Base-by-base conservation (phyloP, 2,113 vertebrate species). In the Prunella fulvescens region DNA sequence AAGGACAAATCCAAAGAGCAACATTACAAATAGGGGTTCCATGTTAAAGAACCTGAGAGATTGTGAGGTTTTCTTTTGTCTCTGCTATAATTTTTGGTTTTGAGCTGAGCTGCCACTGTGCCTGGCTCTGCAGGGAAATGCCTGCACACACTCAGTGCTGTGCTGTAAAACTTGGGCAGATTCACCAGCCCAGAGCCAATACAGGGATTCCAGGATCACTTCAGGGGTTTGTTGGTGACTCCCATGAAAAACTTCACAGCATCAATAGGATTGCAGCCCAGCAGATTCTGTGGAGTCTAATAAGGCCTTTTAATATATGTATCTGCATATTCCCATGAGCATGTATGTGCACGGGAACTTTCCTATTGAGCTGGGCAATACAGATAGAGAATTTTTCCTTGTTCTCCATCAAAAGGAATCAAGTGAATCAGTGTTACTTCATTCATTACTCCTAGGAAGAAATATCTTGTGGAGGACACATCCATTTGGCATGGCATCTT, bases 131-230 rank as follows among this genome's bases (percentile, higher is more conserved):
- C 31, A 24, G 39, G n/a, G 23, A 53, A 8, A 7, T 62, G n/a
- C 25, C 53, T 51, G 19, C 47, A 44, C 1, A 2, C 16, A 16
- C 28, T 53, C 31, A 22, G 5, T 7, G 16, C 35, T 67, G 35
- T 5, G 1, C n/a, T 77, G 22, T 45, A 64, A 35, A 24, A 23
- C 56, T 31, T 44, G 56, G 31, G 24, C 10, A 61, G 39, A 40
- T 1, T 3, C 24, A 35, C 4, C 24, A 70, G 20, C 19, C 24
- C 37, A 66, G 45, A 61, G 37, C 1, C 0, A 1, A 3, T 40
- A 35, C 1, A 0, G 12, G 19, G 14, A 6, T 33, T 67, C 24
- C 28, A 23, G 64, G 24, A 80, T 56, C 40, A 51, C n/a, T 29
- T 54, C 57, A 29, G 48, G 17, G 37, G 4, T 48, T 77, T 70